Evolutionary conservation across 2,797 vertebrate species (phyloP).

Genomic region (Melanotaenia nigrans): DNA sequence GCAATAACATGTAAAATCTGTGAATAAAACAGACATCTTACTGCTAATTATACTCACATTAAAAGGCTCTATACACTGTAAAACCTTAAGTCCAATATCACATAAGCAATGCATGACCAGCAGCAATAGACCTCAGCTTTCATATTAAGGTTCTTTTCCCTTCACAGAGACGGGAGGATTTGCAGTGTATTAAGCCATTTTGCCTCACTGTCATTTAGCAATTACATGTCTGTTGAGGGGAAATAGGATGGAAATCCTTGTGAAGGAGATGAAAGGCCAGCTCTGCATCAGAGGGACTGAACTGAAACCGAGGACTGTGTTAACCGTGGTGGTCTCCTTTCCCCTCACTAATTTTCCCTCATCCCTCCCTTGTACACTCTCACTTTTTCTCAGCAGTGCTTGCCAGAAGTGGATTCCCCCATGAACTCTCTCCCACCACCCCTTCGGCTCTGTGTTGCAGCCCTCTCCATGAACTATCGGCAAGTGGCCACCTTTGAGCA

Average conservation of each 20-base stretch:
- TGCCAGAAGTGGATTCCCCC: constrained; percentile 57
- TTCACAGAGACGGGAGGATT: constrained; percentile 61
- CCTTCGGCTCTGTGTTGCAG: constrained; percentile 23
- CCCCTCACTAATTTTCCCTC: constrained; percentile 49
- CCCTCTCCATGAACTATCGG: constrained; percentile 63
- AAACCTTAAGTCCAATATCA: constrained; percentile 41
- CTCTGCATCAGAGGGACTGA: constrained; percentile 58
- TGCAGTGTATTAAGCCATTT: constrained; percentile 71
- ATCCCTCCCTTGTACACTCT: constrained; percentile 60
- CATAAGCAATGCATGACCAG: constrained; percentile 34
- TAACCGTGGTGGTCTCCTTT: constrained; percentile 61
- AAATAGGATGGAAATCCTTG: constrained; percentile 73
- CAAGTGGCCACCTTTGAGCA: constrained; percentile 76
- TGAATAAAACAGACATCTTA: constrained; percentile 25
- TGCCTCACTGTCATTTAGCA: constrained; percentile 75
- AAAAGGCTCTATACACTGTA: constrained; percentile 23
- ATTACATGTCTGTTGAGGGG: constrained; percentile 68
- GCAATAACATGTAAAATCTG: neutral
- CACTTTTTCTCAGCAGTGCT: constrained; percentile 52
- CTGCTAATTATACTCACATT: constrained; percentile 15
- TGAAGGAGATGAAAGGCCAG: constrained; percentile 73
- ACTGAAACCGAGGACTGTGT: constrained; percentile 55
- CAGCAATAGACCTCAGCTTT: constrained; percentile 32
- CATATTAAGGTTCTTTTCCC: constrained; percentile 24
- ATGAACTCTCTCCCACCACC: constrained; percentile 18